A percentile compares a stretch with the other conserved stretches of the same genome.
These are phyloP conservation scores for Ammodramus savannarum DNA, from an alignment of 2,113 vertebrate genomes.

Conservation along the genomic window DNA sequence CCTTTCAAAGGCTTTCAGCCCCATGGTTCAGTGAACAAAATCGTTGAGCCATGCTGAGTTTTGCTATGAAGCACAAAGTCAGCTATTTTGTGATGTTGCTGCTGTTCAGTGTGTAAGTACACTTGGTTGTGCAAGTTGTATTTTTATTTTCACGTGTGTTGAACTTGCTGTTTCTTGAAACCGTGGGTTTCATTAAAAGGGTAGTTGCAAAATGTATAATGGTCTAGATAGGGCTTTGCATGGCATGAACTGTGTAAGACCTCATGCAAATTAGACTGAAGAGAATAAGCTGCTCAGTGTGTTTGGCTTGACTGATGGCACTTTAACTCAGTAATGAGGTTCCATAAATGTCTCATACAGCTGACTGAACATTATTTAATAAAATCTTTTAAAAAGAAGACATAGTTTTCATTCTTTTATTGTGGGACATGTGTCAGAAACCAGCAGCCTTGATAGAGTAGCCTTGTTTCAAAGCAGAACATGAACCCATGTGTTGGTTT, in stretches of 20 bases:
- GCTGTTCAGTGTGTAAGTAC: not conserved
- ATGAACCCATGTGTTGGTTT: not conserved
- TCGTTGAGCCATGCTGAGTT: not conserved
- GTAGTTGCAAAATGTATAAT: not conserved
- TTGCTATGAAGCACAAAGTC: slow-evolving; percentile 31
- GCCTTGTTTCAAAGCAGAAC: not conserved
- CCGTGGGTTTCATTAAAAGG: not conserved
- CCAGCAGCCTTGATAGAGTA: not conserved
- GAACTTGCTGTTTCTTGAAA: not conserved
- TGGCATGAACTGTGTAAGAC: not conserved
- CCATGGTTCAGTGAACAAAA: not conserved
- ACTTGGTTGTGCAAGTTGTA: not conserved
- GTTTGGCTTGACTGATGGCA: slow-evolving; percentile 3
- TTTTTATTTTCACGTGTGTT: not conserved
- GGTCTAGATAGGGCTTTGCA: not conserved
- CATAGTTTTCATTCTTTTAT: not conserved
- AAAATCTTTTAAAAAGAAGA: not conserved
- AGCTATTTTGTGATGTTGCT: not conserved
- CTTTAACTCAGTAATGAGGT: slow-evolving; percentile 5
- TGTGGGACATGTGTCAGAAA: not conserved
- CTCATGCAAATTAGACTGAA: not conserved
- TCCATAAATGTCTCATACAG: not conserved
- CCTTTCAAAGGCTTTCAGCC: not conserved
- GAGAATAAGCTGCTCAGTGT: not conserved
- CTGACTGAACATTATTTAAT: slow-evolving; percentile 19